Percentiles rank a stretch among this genome's conserved stretches.
Evolutionary conservation across 1,140 invertebrate species (phyloP).

Genomic region (Campoletis sonorensis): DNA sequence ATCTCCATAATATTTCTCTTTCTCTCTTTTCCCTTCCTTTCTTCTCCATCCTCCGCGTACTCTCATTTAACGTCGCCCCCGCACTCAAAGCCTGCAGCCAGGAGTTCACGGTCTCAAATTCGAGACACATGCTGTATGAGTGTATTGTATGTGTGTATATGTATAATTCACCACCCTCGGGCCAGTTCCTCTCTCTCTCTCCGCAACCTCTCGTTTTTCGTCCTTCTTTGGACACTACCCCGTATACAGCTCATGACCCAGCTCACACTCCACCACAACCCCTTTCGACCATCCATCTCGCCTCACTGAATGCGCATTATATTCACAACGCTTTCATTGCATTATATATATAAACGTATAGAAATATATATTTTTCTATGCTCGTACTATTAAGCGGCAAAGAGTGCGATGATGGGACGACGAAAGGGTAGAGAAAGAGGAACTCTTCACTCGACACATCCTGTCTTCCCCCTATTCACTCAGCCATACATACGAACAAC

Average conservation of each 20-base stretch:
- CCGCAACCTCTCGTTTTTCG: background rate
- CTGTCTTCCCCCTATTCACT: background rate
- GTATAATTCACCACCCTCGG: background rate
- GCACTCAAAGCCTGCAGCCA: background rate
- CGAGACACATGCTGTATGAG: background rate
- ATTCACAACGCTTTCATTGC: constrained; percentile 9
- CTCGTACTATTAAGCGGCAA: constrained; percentile 23
- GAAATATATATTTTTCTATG: background rate
- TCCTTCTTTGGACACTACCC: background rate
- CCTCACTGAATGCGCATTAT: constrained; percentile 23
- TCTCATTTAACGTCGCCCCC: constrained; percentile 48
- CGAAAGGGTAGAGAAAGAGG: background rate
- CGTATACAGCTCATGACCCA: background rate
- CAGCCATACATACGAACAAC: background rate
- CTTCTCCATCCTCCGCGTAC: constrained; percentile 37
- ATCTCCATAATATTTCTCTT: background rate
- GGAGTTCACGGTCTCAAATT: constrained; percentile 31
- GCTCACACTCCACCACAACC: constrained; percentile 21
- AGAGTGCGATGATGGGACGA: constrained; percentile 24
- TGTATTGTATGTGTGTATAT: background rate
- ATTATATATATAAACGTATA: background rate
- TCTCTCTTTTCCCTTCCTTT: background rate
- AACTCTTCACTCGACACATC: constrained; percentile 15
- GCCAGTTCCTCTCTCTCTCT: constrained; percentile 16
- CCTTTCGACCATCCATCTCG: constrained; percentile 6